Percentiles rank a stretch among this genome's conserved stretches.
These are phyloP conservation scores for Callionymus lyra DNA, from an alignment of 2,113 vertebrate genomes.

Conservation along the genomic window DNA sequence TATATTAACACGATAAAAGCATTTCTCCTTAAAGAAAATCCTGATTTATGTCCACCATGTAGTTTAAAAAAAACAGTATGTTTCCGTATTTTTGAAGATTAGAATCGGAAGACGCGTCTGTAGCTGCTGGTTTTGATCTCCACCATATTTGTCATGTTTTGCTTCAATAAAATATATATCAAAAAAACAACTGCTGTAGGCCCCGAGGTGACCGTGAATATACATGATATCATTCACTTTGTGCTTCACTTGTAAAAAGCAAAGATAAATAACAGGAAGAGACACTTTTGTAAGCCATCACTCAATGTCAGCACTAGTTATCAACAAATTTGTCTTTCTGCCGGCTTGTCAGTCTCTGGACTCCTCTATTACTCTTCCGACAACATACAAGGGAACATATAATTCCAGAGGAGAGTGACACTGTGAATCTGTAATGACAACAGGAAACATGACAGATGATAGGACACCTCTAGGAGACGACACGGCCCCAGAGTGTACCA, in stretches of 20 bases:
- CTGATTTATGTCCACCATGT: too few relatives aligned
- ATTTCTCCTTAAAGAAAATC: too few relatives aligned
- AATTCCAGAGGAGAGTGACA: constrained; percentile 20
- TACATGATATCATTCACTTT: constrained; percentile 59
- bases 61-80: too few relatives aligned
- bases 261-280: constrained; percentile 27
- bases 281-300: constrained; percentile 65
- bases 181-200: constrained; percentile 1
- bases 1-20: too few relatives aligned
- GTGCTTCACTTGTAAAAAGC: constrained; percentile 68
- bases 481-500: too few relatives aligned
- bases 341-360: constrained; percentile 52
- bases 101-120: too few relatives aligned
- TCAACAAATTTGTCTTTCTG: constrained; percentile 68
- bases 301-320: constrained; percentile 67
- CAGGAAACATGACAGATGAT: constrained; percentile 1
- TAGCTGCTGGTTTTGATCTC: too few relatives aligned
- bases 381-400: constrained; percentile 33
- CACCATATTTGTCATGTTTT: too few relatives aligned
- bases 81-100: too few relatives aligned
- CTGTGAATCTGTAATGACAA: constrained; percentile 23
- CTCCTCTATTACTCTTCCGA: constrained; percentile 37
- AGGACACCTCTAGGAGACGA: neutral
- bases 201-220: constrained; percentile 63
- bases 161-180: too few relatives aligned